These are phyloP conservation scores for Taenioides sp. DNA, from an alignment of 2,797 vertebrate genomes.

Conservation along the genomic window DNA sequence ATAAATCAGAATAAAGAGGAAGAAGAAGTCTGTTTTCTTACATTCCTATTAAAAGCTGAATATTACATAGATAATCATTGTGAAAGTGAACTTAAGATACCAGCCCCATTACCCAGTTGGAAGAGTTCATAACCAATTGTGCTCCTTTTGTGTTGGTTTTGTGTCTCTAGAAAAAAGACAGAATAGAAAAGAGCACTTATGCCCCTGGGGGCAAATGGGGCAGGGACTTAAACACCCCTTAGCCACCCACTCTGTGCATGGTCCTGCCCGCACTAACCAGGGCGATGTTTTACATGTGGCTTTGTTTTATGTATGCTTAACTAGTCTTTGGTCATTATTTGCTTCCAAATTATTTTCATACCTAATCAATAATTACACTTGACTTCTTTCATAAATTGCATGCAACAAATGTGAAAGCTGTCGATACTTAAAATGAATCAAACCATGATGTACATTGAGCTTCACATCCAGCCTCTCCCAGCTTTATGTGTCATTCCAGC, in stretches of 20 bases:
- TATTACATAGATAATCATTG: background rate
- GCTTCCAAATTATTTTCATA: background rate
- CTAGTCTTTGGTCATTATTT: constrained; percentile 1
- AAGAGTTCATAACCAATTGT: too few relatives aligned
- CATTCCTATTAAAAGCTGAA: background rate
- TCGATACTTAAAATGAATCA: background rate
- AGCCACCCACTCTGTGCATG: too few relatives aligned
- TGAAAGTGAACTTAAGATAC: too few relatives aligned
- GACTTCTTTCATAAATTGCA: background rate
- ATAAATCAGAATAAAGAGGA: background rate
- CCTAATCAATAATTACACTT: background rate
- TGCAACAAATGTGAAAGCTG: background rate
- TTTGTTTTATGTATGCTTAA: background rate
- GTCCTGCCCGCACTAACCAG: too few relatives aligned
- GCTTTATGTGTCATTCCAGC: constrained; percentile 11
- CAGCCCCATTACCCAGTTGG: too few relatives aligned
- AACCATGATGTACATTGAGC: background rate
- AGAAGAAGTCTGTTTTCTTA: background rate
- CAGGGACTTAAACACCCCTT: too few relatives aligned
- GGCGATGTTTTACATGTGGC: too few relatives aligned
- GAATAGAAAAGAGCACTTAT: too few relatives aligned
- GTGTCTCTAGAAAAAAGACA: too few relatives aligned
- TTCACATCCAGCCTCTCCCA: constrained; percentile 7
- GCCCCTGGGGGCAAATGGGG: too few relatives aligned
- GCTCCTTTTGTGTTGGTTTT: too few relatives aligned